These are phyloP conservation scores for Bothrops jararaca DNA, from an alignment of 2,113 vertebrate species.

Conservation along the genomic window DNA sequence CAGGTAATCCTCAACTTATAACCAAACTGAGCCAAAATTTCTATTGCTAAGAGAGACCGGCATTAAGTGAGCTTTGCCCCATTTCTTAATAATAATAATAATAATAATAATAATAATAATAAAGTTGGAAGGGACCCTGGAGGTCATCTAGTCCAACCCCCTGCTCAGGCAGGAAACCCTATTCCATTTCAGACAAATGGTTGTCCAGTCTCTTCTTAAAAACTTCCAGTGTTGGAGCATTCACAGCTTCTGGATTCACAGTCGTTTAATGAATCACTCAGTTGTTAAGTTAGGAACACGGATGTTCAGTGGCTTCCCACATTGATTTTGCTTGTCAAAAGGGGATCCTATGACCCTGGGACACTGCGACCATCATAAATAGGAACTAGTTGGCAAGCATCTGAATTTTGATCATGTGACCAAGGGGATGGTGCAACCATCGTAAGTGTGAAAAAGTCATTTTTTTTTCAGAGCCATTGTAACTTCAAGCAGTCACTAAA, in stretches of 20 bases:
- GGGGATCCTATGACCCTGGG: background rate
- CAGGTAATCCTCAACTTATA: background rate
- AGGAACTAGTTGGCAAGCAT: background rate
- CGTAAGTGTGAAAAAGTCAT: background rate
- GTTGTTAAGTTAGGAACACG: background rate
- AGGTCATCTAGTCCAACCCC: no score
- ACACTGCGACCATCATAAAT: background rate
- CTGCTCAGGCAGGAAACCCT: no score
- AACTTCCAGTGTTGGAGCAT: no score
- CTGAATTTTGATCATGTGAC: background rate
- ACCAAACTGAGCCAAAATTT: background rate
- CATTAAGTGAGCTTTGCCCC: background rate
- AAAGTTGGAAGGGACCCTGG: no score
- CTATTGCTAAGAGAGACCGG: background rate
- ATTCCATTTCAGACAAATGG: no score
- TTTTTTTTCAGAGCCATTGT: background rate
- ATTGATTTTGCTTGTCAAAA: background rate
- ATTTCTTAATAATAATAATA: background rate
- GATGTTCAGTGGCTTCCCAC: background rate
- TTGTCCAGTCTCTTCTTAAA: no score
- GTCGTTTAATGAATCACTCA: background rate
- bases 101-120: no score
- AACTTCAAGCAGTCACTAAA: background rate
- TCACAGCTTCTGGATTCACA: background rate
- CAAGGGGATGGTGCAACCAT: no score